Evolutionary conservation across 2,113 vertebrate genomes (phyloP).

Genomic region (Mellivora capensis): DNA sequence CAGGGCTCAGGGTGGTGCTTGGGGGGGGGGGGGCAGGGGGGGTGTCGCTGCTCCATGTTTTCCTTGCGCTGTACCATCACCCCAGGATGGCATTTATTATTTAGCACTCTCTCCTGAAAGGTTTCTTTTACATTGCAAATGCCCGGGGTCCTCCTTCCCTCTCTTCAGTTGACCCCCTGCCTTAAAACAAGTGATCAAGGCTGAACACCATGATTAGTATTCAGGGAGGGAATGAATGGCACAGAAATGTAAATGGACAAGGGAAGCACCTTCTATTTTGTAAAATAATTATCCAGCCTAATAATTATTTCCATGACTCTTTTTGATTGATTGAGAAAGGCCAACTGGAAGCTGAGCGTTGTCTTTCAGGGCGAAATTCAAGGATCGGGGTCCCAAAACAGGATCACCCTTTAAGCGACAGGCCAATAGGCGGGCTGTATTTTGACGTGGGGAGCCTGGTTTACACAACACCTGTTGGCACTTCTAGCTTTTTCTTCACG

Average conservation of each 20-base stretch:
- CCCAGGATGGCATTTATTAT: slow-evolving; percentile 62
- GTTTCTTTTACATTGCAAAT: slow-evolving; percentile 79
- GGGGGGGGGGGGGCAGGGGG: no score
- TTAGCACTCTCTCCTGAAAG: slow-evolving; percentile 65
- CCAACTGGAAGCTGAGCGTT: slow-evolving; percentile 72
- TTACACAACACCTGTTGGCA: slow-evolving; percentile 66
- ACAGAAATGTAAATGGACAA: slow-evolving; percentile 74
- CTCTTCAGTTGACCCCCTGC: slow-evolving; percentile 72
- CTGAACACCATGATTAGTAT: slow-evolving; percentile 75
- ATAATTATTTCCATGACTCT: slow-evolving; percentile 81
- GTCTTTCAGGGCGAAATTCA: slow-evolving; percentile 75
- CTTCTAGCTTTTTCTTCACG: slow-evolving; percentile 24
- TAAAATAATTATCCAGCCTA: slow-evolving; percentile 81
- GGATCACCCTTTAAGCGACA: slow-evolving; percentile 26
- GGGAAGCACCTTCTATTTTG: slow-evolving; percentile 79
- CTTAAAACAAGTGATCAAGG: slow-evolving; percentile 78
- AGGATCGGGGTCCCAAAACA: slow-evolving; percentile 52
- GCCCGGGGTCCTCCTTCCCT: slow-evolving; percentile 59
- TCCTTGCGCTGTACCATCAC: slow-evolving; percentile 50
- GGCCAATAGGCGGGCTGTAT: slow-evolving; percentile 42
- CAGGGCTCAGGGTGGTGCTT: background rate
- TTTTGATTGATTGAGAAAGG: slow-evolving; percentile 79
- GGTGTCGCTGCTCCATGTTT: slow-evolving; percentile 32
- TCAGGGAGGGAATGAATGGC: slow-evolving; percentile 71
- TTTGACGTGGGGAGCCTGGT: slow-evolving; percentile 35